Evolutionary conservation across 2,797 vertebrate genomes (phyloP), one percentile per base, ranked within the genome.

Genomic region (Lutjanus argentimaculatus): DNA sequence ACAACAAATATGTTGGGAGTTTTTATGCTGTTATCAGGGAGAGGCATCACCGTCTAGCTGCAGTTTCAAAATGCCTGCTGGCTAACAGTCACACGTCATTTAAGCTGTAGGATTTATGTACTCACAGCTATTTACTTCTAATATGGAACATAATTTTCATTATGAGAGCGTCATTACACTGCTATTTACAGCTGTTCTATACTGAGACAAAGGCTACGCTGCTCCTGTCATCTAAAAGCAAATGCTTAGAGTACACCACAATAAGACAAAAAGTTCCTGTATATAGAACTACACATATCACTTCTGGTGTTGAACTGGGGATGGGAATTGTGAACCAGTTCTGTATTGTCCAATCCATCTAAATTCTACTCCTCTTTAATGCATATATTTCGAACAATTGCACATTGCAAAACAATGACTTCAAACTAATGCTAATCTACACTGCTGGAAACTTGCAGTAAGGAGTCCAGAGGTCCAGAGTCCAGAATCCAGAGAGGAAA

Each of bases 61-160:
- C 30, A 48, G 43, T 75, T 67, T 53, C 6, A 5, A 68, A 70
- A 77, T 40, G 8, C 43, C 83, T 45, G 11, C 61, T 22, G 65
- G 79, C 74, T 62, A 80, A 77, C 4, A 57, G 84, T 82, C 64
- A 80, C 64, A 74, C 67, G 1, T 58, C 72, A 83, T 85, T 85
- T 52, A 86, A 85, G 75, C 36, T 69, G 36, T 15, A 77, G 25
- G 66, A 79, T 79, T 45, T 61, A 67, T 73, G 51, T 30, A 77
- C 67, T 52, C 42, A 53, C 58, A 78, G 61, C 59, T 65, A 74
- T 85, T 74, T 80, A 65, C 48, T 63, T 78, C 65, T 77, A 78
- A 82, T 65, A 72, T 64, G 68, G 69, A 65, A 68, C 43, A 72
- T 72, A 12, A 77, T 76, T 79, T 63, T 71, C 61, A 82, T 84